Evolutionary conservation across 2,888 invertebrate genomes (phyloP).

Genomic region (Galerucella calmariensis): DNA sequence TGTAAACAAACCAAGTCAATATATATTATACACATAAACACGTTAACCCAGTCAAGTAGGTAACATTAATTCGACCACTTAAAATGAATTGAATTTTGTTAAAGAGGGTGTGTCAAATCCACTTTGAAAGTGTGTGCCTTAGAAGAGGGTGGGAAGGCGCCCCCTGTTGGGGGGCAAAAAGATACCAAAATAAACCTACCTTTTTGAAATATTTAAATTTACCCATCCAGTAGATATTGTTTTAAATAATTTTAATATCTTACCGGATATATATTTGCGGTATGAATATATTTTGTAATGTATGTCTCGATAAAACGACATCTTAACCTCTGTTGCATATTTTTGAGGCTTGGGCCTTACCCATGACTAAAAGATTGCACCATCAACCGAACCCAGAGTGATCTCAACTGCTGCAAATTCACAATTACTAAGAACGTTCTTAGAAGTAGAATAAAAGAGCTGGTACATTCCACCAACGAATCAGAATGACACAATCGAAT

Average conservation of each 20-base stretch:
- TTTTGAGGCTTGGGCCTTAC: conserved; percentile 17
- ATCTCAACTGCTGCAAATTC: conserved; percentile 26
- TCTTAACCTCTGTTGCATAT: conserved; percentile 6
- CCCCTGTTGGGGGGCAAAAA: too few relatives aligned
- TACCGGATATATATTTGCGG: neutral
- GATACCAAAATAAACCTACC: too few relatives aligned
- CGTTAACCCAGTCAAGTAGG: neutral
- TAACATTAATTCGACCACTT: too few relatives aligned
- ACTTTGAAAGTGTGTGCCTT: too few relatives aligned
- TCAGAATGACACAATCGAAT: too few relatives aligned
- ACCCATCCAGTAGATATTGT: too few relatives aligned
- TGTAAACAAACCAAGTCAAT: conserved; percentile 22
- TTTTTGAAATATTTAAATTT: too few relatives aligned
- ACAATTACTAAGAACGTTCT: conserved; percentile 23
- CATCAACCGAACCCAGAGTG: conserved; percentile 19
- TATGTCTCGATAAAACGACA: neutral
- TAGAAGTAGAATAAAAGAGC: conserved; percentile 14
- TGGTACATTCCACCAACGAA: neutral
- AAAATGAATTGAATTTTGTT: too few relatives aligned
- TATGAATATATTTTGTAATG: neutral
- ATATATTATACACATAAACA: neutral
- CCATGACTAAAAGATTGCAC: conserved; percentile 18
- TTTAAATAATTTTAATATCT: too few relatives aligned
- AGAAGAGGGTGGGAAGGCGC: too few relatives aligned
- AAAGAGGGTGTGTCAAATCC: too few relatives aligned